Base-by-base conservation (phyloP, 1,140 invertebrate species). In the Zaprionus davidi region DNA sequence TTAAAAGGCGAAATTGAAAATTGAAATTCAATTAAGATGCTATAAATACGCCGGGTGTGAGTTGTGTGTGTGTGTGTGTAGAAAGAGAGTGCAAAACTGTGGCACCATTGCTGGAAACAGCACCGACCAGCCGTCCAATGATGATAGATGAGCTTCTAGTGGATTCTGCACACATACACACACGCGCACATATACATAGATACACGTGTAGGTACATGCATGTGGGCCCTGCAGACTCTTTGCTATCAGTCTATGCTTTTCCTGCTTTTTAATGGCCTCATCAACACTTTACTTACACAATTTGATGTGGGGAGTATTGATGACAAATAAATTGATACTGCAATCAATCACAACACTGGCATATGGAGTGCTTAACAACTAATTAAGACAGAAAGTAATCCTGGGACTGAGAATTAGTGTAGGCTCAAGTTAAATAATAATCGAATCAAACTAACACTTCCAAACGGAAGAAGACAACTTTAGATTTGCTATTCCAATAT, bases 21-120 rank as follows among this genome's bases (percentile, higher is more conserved):
- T 88, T 88, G 85, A 88, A 88, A 88, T 88, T 88, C 85, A 88
- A 88, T 88, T 88, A 88, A 90, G 85, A 79, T 77, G 85, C 85
- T 84, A 90, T 88, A 84, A 88, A 88, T 90, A 88, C 76, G 72
- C 12, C 51, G 57, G 69, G 24, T 74, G 76, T 71, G 65, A 71
- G 71, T 12, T 13, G 36, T 53, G n/a, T 55, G 63, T 73, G n/a
- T 55, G 63, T 73, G 76, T 66, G 57, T 72, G 65, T 41, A 44
- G 15, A 17, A 34, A 38, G 20, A 26, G 57, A 49, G 28, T 62
- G 66, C 62, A 63, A 65, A 66, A 65, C 15, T 63, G 76, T 85
- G 60, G 76, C 81, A 69, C 71, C 76, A 79, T 71, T 72, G 49
- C 62, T 53, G 71, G 64, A 79, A 78, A 79, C 69, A 68, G 55